Percentiles rank a stretch among this genome's conserved stretches.
Evolutionary conservation across 1,140 invertebrate genomes (phyloP).

Genomic region (Drosophila dunni): DNA sequence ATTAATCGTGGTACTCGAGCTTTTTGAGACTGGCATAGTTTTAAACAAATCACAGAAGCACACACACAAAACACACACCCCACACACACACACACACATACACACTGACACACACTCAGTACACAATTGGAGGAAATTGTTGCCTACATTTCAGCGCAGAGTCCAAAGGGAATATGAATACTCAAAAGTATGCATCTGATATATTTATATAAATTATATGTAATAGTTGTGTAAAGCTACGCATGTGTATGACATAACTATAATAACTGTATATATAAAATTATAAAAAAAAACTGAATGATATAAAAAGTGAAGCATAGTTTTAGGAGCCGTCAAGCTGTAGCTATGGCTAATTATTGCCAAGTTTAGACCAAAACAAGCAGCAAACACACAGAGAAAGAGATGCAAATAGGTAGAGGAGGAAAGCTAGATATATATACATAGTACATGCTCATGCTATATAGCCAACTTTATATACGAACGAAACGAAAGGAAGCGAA

Average conservation of each 20-base stretch:
- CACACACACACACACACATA: slow-evolving; percentile 21
- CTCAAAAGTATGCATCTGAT: background rate
- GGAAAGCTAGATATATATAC: background rate
- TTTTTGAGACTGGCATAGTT: slow-evolving; percentile 84
- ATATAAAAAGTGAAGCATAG: slow-evolving; percentile 28
- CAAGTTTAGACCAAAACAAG: slow-evolving; percentile 48
- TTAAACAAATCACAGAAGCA: slow-evolving; percentile 58
- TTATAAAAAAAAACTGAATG: slow-evolving; percentile 10
- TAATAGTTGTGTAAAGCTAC: background rate
- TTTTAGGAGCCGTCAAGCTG: slow-evolving; percentile 38
- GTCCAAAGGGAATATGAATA: background rate
- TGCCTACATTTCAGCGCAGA: background rate
- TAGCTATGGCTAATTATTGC: slow-evolving; percentile 47
- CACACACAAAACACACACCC: slow-evolving; percentile 13
- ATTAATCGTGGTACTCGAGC: slow-evolving; percentile 80
- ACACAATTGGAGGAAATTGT: background rate
- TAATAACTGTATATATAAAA: slow-evolving; percentile 32
- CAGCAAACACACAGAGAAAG: slow-evolving; percentile 16
- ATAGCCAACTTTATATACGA: slow-evolving; percentile 43
- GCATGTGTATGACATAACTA: slow-evolving; percentile 18
- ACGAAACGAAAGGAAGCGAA: slow-evolving; percentile 10
- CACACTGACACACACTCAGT: slow-evolving; percentile 30
- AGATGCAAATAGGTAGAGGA: slow-evolving; percentile 15
- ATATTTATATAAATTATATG: slow-evolving; percentile 28
- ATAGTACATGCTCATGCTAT: slow-evolving; percentile 42